Base-by-base conservation (phyloP, 2,797 vertebrate species). In the Pseudocheirus occidentalis region DNA sequence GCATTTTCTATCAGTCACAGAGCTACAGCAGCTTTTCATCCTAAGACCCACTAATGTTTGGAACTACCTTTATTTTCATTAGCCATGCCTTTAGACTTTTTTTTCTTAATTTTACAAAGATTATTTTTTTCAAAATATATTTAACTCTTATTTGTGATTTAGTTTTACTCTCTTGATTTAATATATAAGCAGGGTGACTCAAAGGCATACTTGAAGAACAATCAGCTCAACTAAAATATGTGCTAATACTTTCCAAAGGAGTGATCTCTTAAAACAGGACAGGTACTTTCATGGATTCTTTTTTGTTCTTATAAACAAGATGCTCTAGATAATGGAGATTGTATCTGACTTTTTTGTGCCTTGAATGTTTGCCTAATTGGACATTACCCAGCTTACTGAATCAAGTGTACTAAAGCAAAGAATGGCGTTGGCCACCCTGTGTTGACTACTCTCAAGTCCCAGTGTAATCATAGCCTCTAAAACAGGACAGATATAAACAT, bases 311-410 rank as follows among this genome's bases (percentile, higher is more conserved):
- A 13, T 40, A 94, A 93, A 90, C 81, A 94, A 93, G 46, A 12
- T 0, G 4, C 3, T 93, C 1, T 0, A 93, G 73, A 12, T 94
- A 90, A 0, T 57, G 29, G 27, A 50, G 13, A 93, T 96, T 93
- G 55, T 28, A 27, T 0, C 2, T 95, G 59, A 11, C 57, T 57
- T 93, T 21, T 90, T 95, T n/a, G 91, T 97, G 90, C 21, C 91
- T 53, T 0, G 0, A 96, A 90, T 94, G 92, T 53, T 93, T 18
- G 16, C 4, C 73, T 31, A 94, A 92, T 59, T 29, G 24, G 56
- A 96, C 2, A 29, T 97, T 95, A 89, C 0, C 0, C 12, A 95
- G 14, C 92, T 94, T 91, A 97, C 92, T 94, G 34, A 97, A 93
- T 59, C 16, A 29, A 40, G 0, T 5, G 40, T 9, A 81, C 93